Evolutionary conservation across 2,113 vertebrate genomes (phyloP), one percentile per base, ranked within the genome.

Genomic region (Clinocottus analis): DNA sequence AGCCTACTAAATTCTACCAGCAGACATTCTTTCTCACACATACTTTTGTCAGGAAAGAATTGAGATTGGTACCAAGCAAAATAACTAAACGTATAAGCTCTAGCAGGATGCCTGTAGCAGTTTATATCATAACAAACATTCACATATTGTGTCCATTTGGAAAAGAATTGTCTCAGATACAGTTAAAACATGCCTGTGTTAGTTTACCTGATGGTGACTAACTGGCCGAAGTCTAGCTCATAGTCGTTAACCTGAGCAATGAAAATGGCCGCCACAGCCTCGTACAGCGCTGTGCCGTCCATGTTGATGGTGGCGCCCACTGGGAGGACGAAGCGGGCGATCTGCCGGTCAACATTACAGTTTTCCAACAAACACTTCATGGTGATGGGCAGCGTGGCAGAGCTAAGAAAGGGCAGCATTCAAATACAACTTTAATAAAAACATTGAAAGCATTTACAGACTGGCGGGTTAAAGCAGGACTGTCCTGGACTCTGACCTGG

Each of bases 281-380:
- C 96, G 0, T 97, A 97, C 8, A 97, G 94, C 0, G 96, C 96
- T 0, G 96, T 97, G 60, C 96, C 96, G 0, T 97, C 96, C 96
- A 97, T 97, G 87, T 97, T 97, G 91, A 97, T 97, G 77, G 96
- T 97, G 72, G 96, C 96, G 0, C 96, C 97, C 0, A 97, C 96
- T 0, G 97, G 96, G 1, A 97, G 94, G 25, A 97, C 96, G 0
- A 97, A 97, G 0, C 96, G 95, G 0, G 96, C 96, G 7, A 97
- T 96, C 0, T 96, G 96, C 0, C 96, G 82, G 90, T 97, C 96
- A 0, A 97, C 95, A 0, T 94, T 64, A 0, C 96, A 97, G 95
- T 97, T 97, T 78, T 97, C 97, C 91, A 97, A 73, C 75, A 97
- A 91, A 90, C 96, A 97, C 93, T 97, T 97, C 84, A 97, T 96